Base-by-base conservation (phyloP, 2,113 vertebrate genomes). In the Prunella himalayana region DNA sequence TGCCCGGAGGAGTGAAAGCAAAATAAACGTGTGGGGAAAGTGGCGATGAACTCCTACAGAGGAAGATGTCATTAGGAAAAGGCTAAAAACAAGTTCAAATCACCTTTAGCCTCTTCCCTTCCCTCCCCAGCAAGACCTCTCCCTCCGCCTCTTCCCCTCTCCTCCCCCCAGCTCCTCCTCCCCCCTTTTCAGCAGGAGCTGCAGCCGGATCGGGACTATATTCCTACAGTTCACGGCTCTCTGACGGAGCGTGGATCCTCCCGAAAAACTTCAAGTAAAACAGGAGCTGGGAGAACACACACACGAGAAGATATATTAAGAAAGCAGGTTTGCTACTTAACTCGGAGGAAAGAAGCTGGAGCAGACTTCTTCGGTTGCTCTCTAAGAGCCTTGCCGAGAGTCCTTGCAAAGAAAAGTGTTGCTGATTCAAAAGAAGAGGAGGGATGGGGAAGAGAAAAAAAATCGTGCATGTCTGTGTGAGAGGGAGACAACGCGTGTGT, bases 321-420 rank as follows among this genome's bases (percentile, higher is more conserved):
- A 87, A 82, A 82, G 66, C 76, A 79, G 33, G 64, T 71, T 89
- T 78, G 53, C 90, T 88, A 82, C 90, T 94, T 73, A 82, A 59
- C 86, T 92, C 18, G 6, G 76, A 91, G 71, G 81, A 89, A 65
- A 93, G 81, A 75, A 84, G 82, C 92, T 77, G 96, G 93, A 90
- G 82, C 86, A 82, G 92, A 94, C 93, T 98, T 97, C 95, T 97
- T 79, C 69, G 51, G 90, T 92, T 96, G 91, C 96, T 89, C 90
- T 88, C 78, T 64, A 65, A 96, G 57, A 91, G 61, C 88, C 78
- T 75, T 72, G 65, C 75, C 35, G 70, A 64, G 61, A 89, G 82
- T 69, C 75, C 66, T 85, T 65, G 69, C 70, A 69, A 57, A 71
- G 65, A 72, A 33, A 85, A 93, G 72, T 45, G 75, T 63, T 66